These are phyloP conservation scores for Chionomys nivalis DNA, from an alignment of 2,113 vertebrate genomes.

Conservation along the genomic window DNA sequence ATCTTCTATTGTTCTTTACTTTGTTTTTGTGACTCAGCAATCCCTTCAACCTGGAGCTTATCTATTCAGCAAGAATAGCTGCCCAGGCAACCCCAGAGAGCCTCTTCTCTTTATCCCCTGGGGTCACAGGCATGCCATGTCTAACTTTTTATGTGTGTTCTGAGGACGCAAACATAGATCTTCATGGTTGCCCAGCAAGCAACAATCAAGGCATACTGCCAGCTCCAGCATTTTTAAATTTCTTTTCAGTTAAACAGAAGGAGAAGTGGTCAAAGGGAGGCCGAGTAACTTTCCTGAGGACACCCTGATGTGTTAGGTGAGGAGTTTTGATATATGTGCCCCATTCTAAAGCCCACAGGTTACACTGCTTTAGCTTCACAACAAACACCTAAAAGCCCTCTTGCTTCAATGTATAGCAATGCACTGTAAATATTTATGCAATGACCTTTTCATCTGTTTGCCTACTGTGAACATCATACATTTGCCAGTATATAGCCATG, in stretches of 20 bases:
- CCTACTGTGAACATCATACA: not conserved
- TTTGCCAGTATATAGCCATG: not conserved
- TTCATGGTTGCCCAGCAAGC: not conserved
- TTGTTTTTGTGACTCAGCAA: not conserved
- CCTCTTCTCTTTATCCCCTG: not conserved
- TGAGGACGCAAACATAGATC: not conserved
- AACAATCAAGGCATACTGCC: not conserved
- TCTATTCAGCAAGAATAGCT: too few species aligned
- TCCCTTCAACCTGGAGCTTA: not conserved
- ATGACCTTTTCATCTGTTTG: not conserved
- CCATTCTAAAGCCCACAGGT: not conserved
- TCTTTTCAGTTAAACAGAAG: not conserved
- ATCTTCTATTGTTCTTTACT: not conserved
- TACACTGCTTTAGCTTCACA: not conserved
- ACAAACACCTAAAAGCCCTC: not conserved
- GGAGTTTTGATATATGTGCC: not conserved
- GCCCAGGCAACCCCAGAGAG: not conserved
- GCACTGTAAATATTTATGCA: not conserved
- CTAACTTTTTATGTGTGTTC: not conserved
- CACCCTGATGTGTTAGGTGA: not conserved
- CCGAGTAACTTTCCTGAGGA: not conserved
- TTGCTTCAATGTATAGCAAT: conserved; percentile 3
- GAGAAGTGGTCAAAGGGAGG: not conserved
- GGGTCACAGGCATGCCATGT: not conserved
- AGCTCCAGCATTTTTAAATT: not conserved